Base-by-base conservation (phyloP, 2,888 invertebrate species). In the Limnephilus lunatus region DNA sequence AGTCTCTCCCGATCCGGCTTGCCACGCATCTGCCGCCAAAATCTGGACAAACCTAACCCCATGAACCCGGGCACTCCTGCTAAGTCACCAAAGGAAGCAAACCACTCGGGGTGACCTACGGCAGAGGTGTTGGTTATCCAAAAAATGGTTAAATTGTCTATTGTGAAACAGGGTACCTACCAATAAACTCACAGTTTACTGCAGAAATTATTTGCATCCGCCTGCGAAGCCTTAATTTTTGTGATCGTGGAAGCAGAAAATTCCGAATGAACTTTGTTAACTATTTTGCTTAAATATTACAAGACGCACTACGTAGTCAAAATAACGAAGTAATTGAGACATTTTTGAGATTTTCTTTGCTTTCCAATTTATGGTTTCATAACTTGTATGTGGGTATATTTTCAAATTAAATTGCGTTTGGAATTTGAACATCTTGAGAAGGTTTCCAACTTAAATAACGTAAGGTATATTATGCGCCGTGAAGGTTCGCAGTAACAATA, bases 321-420 rank as follows among this genome's bases (percentile, higher is more conserved):
- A 44, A 86, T 86, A 44, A 86, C 2, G 3, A 86, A n/a, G 44
- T 25, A 86, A 86, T 48, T n/a, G 19, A 4, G 39, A 48, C 0
- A 86, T 44, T 44, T 44, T 48, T 3, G 86, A 25, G 48, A 14
- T 44, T 83, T 86, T n/a, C n/a, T 86, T n/a, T 44, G 86, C 86
- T 86, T 86, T 86, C 44, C 25, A 86, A 86, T 44, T 48, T 25
- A 25, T n/a, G 68, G 25, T 68, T n/a, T n/a, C 68, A 68, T 68
- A 25, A 68, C 25, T 9, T 25, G 25, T 68, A 68, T n/a, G 9
- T 9, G 25, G 68, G 68, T 68, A 25, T 68, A 9, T 68, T 68
- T n/a, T 68, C 44, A 48, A 86, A 30, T 86, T 86, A 12, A 35
- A 11, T 86, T 86, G 30, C 48, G 48, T 44, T 86, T 48, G n/a